These are phyloP conservation scores for Trachelus troglodyta DNA, from an alignment of 2,888 invertebrate genomes.

Conservation along the genomic window DNA sequence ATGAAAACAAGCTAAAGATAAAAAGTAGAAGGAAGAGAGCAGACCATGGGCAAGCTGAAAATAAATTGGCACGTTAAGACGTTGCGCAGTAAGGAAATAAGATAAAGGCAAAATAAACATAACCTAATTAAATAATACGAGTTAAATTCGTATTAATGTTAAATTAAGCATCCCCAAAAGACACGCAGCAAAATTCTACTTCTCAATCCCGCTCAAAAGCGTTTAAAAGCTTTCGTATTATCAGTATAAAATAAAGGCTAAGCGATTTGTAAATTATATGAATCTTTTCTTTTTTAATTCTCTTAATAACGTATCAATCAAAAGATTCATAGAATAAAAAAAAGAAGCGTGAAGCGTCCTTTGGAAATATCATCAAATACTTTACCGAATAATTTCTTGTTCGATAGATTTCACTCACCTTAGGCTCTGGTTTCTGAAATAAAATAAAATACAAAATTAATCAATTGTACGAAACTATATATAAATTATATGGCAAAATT, in stretches of 20 bases:
- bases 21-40: too few relatives aligned
- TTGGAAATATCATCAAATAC: background rate
- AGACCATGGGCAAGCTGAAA: too few relatives aligned
- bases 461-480: background rate
- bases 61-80: too few relatives aligned
- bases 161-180: background rate
- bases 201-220: background rate
- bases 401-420: constrained; percentile 2
- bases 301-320: background rate
- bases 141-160: background rate
- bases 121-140: background rate
- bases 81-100: background rate
- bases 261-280: background rate
- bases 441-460: background rate
- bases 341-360: background rate
- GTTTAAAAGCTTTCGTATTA: background rate
- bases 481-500: background rate
- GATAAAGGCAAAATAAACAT: background rate
- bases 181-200: background rate
- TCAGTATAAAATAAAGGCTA: background rate
- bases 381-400: background rate
- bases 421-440: constrained; percentile 1
- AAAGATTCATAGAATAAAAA: background rate
- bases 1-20: background rate
- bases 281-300: background rate